Evolutionary conservation across 2,888 invertebrate genomes (phyloP).

Genomic region (Amphipyra berbera): DNA sequence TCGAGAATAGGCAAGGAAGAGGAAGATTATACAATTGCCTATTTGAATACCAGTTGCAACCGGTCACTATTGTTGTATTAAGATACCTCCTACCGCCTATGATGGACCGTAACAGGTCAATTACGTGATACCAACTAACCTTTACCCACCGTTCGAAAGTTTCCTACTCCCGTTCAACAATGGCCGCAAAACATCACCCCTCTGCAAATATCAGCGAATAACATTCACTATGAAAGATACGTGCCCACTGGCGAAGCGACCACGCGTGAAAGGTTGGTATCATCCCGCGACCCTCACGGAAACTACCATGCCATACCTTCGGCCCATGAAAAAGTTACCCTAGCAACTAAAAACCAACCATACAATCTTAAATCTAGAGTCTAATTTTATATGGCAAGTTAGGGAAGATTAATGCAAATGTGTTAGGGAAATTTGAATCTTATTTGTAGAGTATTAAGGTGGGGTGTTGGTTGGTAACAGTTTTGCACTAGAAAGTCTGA

Average conservation of each 20-base stretch:
- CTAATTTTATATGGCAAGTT: constrained; percentile 23
- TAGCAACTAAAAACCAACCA: constrained; percentile 33
- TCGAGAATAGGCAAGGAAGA: constrained; percentile 7
- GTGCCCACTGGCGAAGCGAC: constrained; percentile 79
- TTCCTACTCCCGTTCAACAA: constrained; percentile 37
- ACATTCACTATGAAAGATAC: constrained; percentile 43
- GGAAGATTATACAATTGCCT: not conserved
- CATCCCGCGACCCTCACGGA: constrained; percentile 88
- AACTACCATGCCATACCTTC: constrained; percentile 70
- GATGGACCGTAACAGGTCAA: constrained; percentile 37
- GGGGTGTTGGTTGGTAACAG: constrained; percentile 48
- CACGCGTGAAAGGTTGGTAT: constrained; percentile 88
- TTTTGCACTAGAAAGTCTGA: constrained; percentile 73
- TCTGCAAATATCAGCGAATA: constrained; percentile 40
- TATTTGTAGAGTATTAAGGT: constrained; percentile 61
- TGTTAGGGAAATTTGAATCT: constrained; percentile 65
- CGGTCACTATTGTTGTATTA: constrained; percentile 46
- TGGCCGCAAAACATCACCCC: constrained; percentile 39
- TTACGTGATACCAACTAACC: constrained; percentile 48
- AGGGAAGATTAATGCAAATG: constrained; percentile 19
- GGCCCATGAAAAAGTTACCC: constrained; percentile 51
- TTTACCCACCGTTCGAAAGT: constrained; percentile 39
- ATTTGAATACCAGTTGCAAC: constrained; percentile 6
- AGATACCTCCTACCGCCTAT: constrained; percentile 6
- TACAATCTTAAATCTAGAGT: constrained; percentile 12